Evolutionary conservation across 2,797 vertebrate genomes (phyloP), one percentile per base, ranked within the genome.

Genomic region (Gallirallus australis): DNA sequence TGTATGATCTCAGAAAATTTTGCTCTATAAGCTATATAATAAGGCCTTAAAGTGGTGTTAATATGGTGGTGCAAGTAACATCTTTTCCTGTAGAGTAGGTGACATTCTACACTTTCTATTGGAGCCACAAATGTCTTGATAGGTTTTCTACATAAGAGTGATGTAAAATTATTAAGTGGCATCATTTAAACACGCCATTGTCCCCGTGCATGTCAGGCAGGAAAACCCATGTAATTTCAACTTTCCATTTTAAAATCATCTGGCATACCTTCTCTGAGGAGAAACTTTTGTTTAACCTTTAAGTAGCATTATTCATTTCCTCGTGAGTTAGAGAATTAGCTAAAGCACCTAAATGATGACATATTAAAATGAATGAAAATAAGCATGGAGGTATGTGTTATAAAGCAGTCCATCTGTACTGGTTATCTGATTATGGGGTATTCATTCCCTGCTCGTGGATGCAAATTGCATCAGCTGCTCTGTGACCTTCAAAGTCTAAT

Each of bases 401-500:
- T n/a, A 40, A 84, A 63, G n/a, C 30, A 39, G 15, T 27, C 25
- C 13, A 59, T 76, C 63, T 70, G 39, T n/a, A 18, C 52, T 33
- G 33, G 31, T 50, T 40, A 11, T 57, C 60, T 71, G 53, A 68
- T 85, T 56, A 39, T 8, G 33, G 71, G 69, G 54, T 53, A 40
- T 23, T 80, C 15, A 37, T 69, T 91, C 56, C 42, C 73, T 57
- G 56, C 48, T 57, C 68, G 11, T 15, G 28, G 76, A 69, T 80
- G 53, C 25, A 78, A 82, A 91, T 57, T 81, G 14, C 13, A 82
- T 73, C 64, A 80, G 35, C 42, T 71, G 19, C 64, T 85, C 52
- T 80, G 35, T 93, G 79, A 75, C 64, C 57, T 92, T 77, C 76
- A 83, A 80, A 80, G 33, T 33, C 65, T 68, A 33, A 65, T 69